Evolutionary conservation across 1,140 invertebrate genomes (phyloP).

Genomic region (Goniozus legneri): DNA sequence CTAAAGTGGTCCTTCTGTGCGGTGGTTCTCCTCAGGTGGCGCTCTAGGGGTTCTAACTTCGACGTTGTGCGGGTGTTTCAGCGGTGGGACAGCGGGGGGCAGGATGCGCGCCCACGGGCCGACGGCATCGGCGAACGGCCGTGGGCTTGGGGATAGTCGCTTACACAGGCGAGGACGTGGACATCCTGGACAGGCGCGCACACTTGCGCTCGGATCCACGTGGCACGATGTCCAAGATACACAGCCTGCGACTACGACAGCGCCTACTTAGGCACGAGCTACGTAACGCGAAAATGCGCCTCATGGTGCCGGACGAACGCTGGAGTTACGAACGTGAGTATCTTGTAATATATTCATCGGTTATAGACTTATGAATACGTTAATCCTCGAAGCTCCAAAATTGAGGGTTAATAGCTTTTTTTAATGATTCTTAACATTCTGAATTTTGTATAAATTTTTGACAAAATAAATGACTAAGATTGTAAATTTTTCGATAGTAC

Average conservation of each 20-base stretch:
- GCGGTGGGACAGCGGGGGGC: constrained; percentile 47
- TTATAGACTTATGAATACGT: too few species aligned
- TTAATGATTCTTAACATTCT: too few species aligned
- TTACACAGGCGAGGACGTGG: constrained; percentile 58
- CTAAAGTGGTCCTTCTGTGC: constrained; percentile 38
- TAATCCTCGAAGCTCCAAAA: too few species aligned
- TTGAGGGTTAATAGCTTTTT: too few species aligned
- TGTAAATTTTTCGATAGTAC: constrained; percentile 42
- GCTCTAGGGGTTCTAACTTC: constrained; percentile 53
- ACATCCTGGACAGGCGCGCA: constrained; percentile 53
- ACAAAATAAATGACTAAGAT: too few species aligned
- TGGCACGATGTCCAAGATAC: constrained; percentile 54
- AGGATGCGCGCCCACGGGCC: constrained; percentile 41
- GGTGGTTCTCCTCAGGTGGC: constrained; percentile 51
- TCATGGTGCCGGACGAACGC: constrained; percentile 54
- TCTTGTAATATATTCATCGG: too few species aligned
- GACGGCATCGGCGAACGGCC: constrained; percentile 23
- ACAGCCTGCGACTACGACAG: constrained; percentile 55
- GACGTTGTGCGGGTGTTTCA: constrained; percentile 55
- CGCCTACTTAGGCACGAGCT: constrained; percentile 58
- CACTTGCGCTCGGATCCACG: constrained; percentile 48
- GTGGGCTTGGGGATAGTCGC: constrained; percentile 40
- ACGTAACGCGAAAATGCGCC: constrained; percentile 48
- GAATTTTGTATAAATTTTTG: too few species aligned
- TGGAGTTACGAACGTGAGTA: constrained; percentile 63